Evolutionary conservation across 2,797 vertebrate genomes (phyloP), one percentile per base, ranked within the genome.

Genomic region (Lindbergichthys nudifrons): DNA sequence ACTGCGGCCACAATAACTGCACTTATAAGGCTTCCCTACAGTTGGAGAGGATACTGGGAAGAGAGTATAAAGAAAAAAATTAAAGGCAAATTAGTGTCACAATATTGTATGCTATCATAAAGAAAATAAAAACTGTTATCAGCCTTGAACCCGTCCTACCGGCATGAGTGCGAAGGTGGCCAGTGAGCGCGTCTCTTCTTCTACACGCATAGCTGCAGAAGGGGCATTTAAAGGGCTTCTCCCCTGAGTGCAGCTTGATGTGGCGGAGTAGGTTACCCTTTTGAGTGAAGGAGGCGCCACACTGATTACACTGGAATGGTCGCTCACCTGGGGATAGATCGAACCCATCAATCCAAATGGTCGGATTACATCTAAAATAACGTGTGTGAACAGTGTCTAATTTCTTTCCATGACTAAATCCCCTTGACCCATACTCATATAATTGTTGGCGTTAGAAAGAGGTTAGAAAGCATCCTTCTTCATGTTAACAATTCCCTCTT

Each of bases 301-400:
- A 99, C 93, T 98, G 97, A 95, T 98, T 98, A 93, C 97, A 99
- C 86, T 99, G 97, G 95, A 99, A 99, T 6, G 97, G 97, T 63
- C 97, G 93, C 85, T 99, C 97, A 77, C 97, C 97, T 99, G 89
- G 32, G 63, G 83, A 84, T 41, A 79, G 70, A 90, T 58, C 14
- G 84, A 70, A 87, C 32, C 60, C 45, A 46, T 88, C 30, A 87
- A 62, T 23, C 19, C 45, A 73, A 51, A 42, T 48, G 52, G 21
- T 66, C 43, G 36, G 51, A 8, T 5, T 30, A 15, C 14, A 54
- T 41, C 19, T 5, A 58, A n/a, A 51, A 36, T 59, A 3, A 18
- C 5, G n/a, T 21, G n/a, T 43, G 39, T 3, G 48, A 30, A 30
- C 15, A 57, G 45, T 10, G 2, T 56, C 53, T 10, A 36, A 56